These are phyloP conservation scores for Druon quercuslanigerum DNA, from an alignment of 1,140 invertebrate species.

Conservation along the genomic window DNA sequence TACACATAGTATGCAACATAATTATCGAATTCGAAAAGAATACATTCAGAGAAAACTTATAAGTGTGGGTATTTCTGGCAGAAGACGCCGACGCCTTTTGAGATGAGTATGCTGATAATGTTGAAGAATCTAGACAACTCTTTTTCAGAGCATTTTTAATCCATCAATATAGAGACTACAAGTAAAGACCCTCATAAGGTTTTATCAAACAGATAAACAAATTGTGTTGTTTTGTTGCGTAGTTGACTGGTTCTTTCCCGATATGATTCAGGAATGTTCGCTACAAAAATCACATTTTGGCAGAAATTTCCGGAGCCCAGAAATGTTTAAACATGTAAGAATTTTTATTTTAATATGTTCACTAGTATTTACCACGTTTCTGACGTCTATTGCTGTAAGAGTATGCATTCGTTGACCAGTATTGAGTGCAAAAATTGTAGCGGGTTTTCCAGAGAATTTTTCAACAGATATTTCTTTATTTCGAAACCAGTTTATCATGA, in stretches of 20 bases:
- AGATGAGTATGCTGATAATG: background rate
- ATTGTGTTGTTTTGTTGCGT: too few relatives aligned
- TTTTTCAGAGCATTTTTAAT: background rate
- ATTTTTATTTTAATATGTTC: slow-evolving; percentile 14
- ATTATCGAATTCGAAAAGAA: too few relatives aligned
- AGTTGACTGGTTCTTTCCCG: background rate
- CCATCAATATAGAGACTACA: background rate
- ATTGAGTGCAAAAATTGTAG: slow-evolving; percentile 42
- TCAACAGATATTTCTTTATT: slow-evolving; percentile 43
- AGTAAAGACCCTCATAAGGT: too few relatives aligned
- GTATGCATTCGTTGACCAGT: slow-evolving; percentile 48
- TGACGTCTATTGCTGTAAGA: slow-evolving; percentile 30
- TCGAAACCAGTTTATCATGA: slow-evolving; percentile 35
- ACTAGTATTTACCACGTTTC: background rate
- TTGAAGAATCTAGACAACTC: background rate
- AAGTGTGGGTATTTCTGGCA: too few relatives aligned
- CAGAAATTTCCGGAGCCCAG: too few relatives aligned
- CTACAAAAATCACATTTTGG: background rate
- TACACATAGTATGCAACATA: too few relatives aligned
- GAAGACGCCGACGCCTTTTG: too few relatives aligned
- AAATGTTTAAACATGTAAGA: too few relatives aligned
- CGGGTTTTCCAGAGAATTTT: slow-evolving; percentile 46
- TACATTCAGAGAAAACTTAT: too few relatives aligned
- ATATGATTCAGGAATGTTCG: background rate
- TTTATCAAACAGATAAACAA: too few relatives aligned